Percentiles rank a stretch among this genome's conserved stretches.
These are phyloP conservation scores for Agriopis leucophaearia DNA, from an alignment of 2,888 invertebrate genomes.

Conservation along the genomic window DNA sequence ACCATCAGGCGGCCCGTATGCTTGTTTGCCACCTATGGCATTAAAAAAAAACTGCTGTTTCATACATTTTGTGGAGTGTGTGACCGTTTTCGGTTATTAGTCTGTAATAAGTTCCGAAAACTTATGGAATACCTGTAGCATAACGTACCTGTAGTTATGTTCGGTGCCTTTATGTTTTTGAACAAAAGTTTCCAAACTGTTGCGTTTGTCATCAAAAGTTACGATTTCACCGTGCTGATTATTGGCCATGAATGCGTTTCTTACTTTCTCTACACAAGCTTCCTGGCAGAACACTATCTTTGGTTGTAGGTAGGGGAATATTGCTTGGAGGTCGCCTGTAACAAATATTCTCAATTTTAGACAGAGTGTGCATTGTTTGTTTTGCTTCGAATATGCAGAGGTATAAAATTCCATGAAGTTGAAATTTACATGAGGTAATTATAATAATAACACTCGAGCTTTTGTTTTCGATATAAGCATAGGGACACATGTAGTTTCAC, in stretches of 20 bases:
- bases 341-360: conserved; percentile 13
- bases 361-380: not conserved
- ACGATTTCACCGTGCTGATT: conserved; percentile 51
- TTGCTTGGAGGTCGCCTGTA: conserved; percentile 49
- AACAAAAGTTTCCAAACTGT: conserved; percentile 56
- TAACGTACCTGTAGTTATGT: conserved; percentile 55
- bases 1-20: too few species aligned
- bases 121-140: not conserved
- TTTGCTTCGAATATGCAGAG: not conserved
- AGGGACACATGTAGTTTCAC: too few species aligned
- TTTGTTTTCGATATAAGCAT: too few species aligned
- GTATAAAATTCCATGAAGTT: not conserved
- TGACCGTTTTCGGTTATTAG: too few species aligned
- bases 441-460: too few species aligned
- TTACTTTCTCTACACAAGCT: conserved; percentile 51
- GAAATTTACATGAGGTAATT: too few species aligned
- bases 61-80: too few species aligned
- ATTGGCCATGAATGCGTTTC: conserved; percentile 47
- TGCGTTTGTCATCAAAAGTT: conserved; percentile 55
- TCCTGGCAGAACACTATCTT: conserved; percentile 63
- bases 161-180: conserved; percentile 56
- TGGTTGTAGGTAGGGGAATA: conserved; percentile 45
- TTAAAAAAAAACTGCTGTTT: too few species aligned
- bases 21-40: too few species aligned
- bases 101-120: too few species aligned